phyloP scores from a whole-genome alignment of 2,888 invertebrate genomes.

The Liodrosophila aerea region DNA sequence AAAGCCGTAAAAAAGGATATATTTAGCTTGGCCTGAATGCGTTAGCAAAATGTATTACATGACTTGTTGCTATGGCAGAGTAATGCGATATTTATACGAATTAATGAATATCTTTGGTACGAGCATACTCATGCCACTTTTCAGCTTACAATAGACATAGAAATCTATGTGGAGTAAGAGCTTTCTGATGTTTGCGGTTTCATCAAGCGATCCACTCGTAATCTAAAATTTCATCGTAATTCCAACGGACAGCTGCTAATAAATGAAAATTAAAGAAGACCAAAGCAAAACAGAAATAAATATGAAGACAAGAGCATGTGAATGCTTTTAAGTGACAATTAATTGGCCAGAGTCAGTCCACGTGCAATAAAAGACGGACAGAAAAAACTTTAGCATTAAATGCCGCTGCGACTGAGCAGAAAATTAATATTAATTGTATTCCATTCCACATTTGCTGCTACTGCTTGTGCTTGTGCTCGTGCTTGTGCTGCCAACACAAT shows the following conservation, averaged over 20 bases:
- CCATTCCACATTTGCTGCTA: constrained; percentile 50
- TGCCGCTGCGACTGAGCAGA: constrained; percentile 25
- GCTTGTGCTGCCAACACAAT: constrained; percentile 29
- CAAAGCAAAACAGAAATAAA: constrained; percentile 27
- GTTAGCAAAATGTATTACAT: constrained; percentile 31
- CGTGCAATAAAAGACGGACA: neutral
- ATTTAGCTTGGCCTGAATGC: constrained; percentile 26
- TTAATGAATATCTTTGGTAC: constrained; percentile 21
- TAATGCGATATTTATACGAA: constrained; percentile 21
- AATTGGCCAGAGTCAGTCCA: constrained; percentile 33
- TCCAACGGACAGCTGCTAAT: constrained; percentile 34
- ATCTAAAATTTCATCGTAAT: neutral
- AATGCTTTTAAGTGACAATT: constrained; percentile 77
- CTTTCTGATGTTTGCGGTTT: too few relatives aligned
- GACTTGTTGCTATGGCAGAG: constrained; percentile 44
- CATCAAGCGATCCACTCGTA: too few relatives aligned
- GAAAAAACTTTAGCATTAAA: constrained; percentile 62
- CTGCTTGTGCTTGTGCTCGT: neutral
- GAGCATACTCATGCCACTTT: neutral
- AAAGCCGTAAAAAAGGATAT: neutral
- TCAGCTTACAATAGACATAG: too few relatives aligned
- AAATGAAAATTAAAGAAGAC: constrained; percentile 36
- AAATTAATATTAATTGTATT: constrained; percentile 76
- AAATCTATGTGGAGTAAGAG: neutral
- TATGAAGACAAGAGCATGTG: constrained; percentile 52